Conservation (phyloP, 2,797 vertebrate genomes). For the Lepus oiostolus region DNA sequence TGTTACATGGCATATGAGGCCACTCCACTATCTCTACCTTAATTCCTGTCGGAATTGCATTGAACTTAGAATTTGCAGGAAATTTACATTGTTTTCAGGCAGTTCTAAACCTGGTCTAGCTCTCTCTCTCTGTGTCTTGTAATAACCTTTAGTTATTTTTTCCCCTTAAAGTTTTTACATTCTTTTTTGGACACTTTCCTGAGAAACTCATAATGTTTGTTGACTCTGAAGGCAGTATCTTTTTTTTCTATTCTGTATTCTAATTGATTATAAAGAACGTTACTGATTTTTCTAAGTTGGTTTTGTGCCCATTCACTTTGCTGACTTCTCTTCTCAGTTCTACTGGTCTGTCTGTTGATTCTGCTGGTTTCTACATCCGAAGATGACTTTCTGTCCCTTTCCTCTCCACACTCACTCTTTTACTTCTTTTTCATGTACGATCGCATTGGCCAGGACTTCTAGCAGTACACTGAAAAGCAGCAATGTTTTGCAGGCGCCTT, state of each 20-base stretch:
- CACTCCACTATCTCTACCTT: not conserved
- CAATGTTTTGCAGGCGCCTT: not conserved
- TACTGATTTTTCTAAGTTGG: not conserved
- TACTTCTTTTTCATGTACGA: not conserved
- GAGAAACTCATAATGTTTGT: not conserved
- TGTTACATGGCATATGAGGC: not conserved
- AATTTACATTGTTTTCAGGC: not conserved
- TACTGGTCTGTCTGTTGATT: not conserved
- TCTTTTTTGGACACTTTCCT: not conserved
- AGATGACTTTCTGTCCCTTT: not conserved
- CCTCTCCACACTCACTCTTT: not conserved
- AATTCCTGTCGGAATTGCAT: not conserved
- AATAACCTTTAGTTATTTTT: slow-evolving; percentile 12
- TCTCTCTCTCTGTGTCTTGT: not conserved
- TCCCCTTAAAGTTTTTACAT: not conserved
- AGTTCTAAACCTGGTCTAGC: no score
- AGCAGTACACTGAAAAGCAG: not conserved
- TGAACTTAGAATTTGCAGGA: not conserved
- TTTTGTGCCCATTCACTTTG: not conserved
- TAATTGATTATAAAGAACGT: not conserved
- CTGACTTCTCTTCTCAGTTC: not conserved
- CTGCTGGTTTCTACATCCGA: not conserved
- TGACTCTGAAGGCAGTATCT: not conserved
- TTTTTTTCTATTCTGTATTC: not conserved
- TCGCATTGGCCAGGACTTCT: not conserved